Percentiles rank a stretch among this genome's conserved stretches.
Evolutionary conservation across 2,888 invertebrate species (phyloP).

Genomic region (Antheraea assamensis): DNA sequence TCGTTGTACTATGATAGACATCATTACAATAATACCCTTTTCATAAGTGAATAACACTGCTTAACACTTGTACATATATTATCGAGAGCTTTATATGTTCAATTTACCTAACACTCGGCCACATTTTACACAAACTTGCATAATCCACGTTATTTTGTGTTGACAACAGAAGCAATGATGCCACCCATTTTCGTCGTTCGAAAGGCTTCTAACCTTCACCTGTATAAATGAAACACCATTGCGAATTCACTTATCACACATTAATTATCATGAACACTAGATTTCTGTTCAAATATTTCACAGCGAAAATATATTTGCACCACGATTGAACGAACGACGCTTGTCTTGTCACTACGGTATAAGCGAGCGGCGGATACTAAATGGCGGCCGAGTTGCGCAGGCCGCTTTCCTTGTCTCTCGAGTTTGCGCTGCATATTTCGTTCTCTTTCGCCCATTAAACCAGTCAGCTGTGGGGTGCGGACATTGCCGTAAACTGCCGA

Average conservation of each 20-base stretch:
- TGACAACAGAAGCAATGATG: conserved; percentile 73
- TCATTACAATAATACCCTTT: conserved; percentile 5
- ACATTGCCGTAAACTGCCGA: conserved; percentile 65
- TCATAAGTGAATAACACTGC: conserved; percentile 24
- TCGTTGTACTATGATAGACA: conserved; percentile 5
- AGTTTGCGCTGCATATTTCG: conserved; percentile 33
- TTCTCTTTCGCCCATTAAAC: conserved; percentile 58
- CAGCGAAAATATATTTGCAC: conserved; percentile 69
- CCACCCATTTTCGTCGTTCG: conserved; percentile 64
- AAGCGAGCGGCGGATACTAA: conserved; percentile 74
- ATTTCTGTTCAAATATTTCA: conserved; percentile 70
- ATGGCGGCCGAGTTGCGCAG: conserved; percentile 75
- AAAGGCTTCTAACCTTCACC: conserved; percentile 48
- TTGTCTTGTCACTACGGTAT: conserved; percentile 73
- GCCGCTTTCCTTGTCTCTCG: conserved; percentile 50
- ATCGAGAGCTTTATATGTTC: background rate
- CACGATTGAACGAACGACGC: conserved; percentile 59
- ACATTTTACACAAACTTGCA: conserved; percentile 78
- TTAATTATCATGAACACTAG: conserved; percentile 58
- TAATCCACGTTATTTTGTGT: conserved; percentile 78
- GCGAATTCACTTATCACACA: conserved; percentile 55
- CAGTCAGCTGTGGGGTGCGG: conserved; percentile 80
- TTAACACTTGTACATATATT: background rate
- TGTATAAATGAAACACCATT: conserved; percentile 53
- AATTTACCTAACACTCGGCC: conserved; percentile 76